These are phyloP conservation scores for Psittacula cyanocephala DNA, from an alignment of 2,113 vertebrate genomes.

Conservation along the genomic window DNA sequence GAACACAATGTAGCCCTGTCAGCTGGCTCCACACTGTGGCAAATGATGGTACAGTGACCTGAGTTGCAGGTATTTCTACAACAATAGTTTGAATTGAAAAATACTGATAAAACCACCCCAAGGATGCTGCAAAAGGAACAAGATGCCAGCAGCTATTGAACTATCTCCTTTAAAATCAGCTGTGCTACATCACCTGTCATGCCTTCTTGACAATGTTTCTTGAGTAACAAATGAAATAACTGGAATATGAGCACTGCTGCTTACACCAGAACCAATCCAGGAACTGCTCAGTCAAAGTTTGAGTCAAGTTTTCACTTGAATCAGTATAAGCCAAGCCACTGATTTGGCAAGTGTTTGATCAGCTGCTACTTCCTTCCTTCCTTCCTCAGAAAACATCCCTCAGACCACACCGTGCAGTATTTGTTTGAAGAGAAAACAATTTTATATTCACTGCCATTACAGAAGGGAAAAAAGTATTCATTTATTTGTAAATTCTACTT, in stretches of 20 bases:
- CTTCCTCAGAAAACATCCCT: slow-evolving; percentile 30
- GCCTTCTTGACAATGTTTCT: not conserved
- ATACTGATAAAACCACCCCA: not conserved
- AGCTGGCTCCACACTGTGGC: slow-evolving; percentile 3
- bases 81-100: not conserved
- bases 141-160: not conserved
- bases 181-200: not conserved
- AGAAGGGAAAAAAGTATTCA: not conserved
- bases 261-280: not conserved
- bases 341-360: slow-evolving; percentile 14
- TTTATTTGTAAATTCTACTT: not conserved
- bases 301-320: not conserved
- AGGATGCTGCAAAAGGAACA: not conserved
- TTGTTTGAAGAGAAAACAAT: slow-evolving; percentile 26
- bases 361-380: slow-evolving; percentile 50
- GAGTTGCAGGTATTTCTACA: not conserved
- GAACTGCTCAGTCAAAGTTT: not conserved
- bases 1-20: not conserved
- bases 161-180: not conserved
- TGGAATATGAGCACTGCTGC: not conserved
- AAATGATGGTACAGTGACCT: not conserved
- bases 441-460: not conserved
- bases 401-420: not conserved
- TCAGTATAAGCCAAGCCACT: slow-evolving; percentile 1
- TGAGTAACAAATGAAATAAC: not conserved